phyloP scores from a whole-genome alignment of 35 echinoderm and acorn worm species.

The Ophiothrix spiculata region DNA sequence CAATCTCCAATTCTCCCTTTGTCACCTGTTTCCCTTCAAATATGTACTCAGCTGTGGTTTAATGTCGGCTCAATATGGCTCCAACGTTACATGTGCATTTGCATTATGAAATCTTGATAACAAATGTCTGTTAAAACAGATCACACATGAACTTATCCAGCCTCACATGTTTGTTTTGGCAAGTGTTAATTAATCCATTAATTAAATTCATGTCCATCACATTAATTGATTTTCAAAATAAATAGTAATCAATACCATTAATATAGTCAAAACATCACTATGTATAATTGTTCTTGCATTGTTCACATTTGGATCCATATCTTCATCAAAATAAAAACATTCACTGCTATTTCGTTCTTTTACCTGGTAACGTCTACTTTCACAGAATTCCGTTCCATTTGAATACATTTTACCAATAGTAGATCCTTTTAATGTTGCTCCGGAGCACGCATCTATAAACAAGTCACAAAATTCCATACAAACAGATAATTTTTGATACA shows the following conservation, averaged over 20 bases:
- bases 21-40: too few relatives aligned
- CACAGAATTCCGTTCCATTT: constrained; percentile 72
- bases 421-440: constrained; percentile 85
- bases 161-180: too few relatives aligned
- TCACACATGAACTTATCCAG: too few relatives aligned
- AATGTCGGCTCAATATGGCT: too few relatives aligned
- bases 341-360: not conserved
- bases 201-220: too few relatives aligned
- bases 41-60: too few relatives aligned
- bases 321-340: constrained; percentile 72
- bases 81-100: too few relatives aligned
- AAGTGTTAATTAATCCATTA: too few relatives aligned
- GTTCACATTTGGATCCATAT: constrained; percentile 23
- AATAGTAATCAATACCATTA: not conserved
- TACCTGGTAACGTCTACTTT: constrained; percentile 61
- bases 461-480: constrained; percentile 81
- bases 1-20: too few relatives aligned
- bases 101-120: too few relatives aligned
- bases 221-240: constrained; percentile 1
- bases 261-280: not conserved
- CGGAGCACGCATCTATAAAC: constrained; percentile 48
- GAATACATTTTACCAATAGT: constrained; percentile 56
- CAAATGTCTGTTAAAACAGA: too few relatives aligned
- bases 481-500: constrained; percentile 59
- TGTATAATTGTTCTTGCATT: not conserved